Evolutionary conservation across 2,113 vertebrate genomes (phyloP), one percentile per base, ranked within the genome.

Genomic region (Nestor notabilis): DNA sequence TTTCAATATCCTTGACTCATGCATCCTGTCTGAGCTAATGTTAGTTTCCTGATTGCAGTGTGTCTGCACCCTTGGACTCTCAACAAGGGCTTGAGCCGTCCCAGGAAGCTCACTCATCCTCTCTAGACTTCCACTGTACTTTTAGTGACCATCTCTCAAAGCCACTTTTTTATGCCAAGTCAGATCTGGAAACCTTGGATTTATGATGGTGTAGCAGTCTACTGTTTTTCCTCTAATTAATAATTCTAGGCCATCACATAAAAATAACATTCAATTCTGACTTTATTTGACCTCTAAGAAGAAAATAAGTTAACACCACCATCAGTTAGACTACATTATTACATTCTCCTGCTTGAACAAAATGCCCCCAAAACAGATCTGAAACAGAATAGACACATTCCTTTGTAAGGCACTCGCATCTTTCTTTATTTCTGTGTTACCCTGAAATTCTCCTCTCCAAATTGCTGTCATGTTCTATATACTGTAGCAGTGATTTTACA

Each of bases 21-120:
- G 52, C 97, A 97, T 98, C 97, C 97, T 96, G 97, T 95, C 97
- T 98, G 95, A 95, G 88, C 82, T 96, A 94, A 95, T 91, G 97
- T 90, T 97, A 95, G 95, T 82, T 95, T 97, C 94, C 93, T 84
- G 95, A 96, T 63, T 97, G 95, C 93, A 93, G 70, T 49, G 43
- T 95, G 93, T 95, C 93, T 96, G 78, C 72, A 64, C 20, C 83
- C 83, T 78, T 88, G 81, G 72, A 93, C 77, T 90, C 63, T 56
- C 89, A 84, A 66, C 33, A 93, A 89, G 46, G 28, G 55, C 53
- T 68, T 64, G 47, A 72, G 61, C 83, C 39, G 85, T 21, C 50
- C 79, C 91, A 86, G 93, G 84, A 96, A 82, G 24, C 63, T 96
- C 74, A 47, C 7, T 79, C 17, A 68, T 89, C 79, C 31, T 88